Evolutionary conservation across 2,888 invertebrate genomes (phyloP).

Genomic region (Campoletis raptor): DNA sequence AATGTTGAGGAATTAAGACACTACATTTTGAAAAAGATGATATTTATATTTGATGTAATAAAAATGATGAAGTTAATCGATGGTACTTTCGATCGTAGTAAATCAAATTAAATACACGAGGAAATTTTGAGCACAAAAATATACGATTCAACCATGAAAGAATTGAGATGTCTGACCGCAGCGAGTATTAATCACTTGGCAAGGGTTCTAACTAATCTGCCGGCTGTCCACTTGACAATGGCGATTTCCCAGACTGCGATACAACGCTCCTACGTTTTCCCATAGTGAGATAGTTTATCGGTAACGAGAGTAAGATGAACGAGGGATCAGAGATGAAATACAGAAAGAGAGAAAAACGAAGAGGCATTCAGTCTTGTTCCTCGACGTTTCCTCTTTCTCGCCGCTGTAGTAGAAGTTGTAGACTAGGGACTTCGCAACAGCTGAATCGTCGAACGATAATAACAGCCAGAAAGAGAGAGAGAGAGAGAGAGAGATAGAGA

Average conservation of each 20-base stretch:
- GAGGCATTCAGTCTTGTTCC: constrained; percentile 46
- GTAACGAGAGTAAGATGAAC: constrained; percentile 18
- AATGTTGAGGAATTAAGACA: neutral
- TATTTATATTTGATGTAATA: neutral
- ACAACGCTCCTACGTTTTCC: constrained; percentile 46
- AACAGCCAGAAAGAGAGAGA: constrained; percentile 39
- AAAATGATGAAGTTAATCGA: neutral
- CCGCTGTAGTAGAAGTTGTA: constrained; percentile 75
- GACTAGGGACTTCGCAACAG: constrained; percentile 81
- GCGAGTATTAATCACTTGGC: constrained; percentile 56
- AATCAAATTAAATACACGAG: neutral
- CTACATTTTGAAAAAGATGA: neutral
- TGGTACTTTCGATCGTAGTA: neutral
- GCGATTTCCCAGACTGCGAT: constrained; percentile 52
- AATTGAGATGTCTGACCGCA: constrained; percentile 47
- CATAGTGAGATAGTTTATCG: constrained; percentile 54
- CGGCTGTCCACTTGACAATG: constrained; percentile 38
- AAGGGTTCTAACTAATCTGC: constrained; percentile 57
- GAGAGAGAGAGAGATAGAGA: constrained; percentile 17
- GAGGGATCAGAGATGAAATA: constrained; percentile 1
- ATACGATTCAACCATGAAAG: neutral
- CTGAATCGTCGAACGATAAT: constrained; percentile 79
- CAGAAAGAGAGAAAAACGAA: constrained; percentile 35
- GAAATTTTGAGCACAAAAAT: neutral
- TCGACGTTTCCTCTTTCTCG: constrained; percentile 38